phyloP scores from a whole-genome alignment of 2,113 vertebrate genomes.

The Willisornis vidua region DNA sequence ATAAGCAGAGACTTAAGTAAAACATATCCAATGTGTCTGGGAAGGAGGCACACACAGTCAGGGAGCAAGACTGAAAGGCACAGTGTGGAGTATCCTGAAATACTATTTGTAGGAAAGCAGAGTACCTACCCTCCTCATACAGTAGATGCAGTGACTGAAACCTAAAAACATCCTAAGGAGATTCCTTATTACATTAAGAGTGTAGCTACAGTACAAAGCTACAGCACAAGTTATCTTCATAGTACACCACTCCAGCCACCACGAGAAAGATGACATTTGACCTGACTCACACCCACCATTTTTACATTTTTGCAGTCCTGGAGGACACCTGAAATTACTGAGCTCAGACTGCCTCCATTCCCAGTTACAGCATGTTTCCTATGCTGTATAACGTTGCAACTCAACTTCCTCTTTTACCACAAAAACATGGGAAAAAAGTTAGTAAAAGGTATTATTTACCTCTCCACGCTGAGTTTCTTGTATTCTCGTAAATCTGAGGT shows the following conservation, averaged over 20 bases:
- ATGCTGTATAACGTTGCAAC: background rate
- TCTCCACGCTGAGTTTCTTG: constrained; percentile 91
- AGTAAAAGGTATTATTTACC: constrained; percentile 72
- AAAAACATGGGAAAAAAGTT: background rate
- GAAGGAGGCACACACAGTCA: background rate
- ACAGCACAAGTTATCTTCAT: background rate
- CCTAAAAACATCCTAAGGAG: background rate
- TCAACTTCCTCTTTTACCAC: background rate
- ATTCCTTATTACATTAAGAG: background rate
- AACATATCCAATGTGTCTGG: background rate
- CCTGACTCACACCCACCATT: background rate
- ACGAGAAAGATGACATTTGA: background rate
- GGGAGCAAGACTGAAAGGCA: background rate
- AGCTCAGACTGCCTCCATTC: background rate
- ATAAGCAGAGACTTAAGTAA: background rate
- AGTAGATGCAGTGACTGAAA: background rate
- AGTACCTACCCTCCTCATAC: background rate
- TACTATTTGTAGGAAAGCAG: background rate
- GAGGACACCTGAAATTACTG: background rate
- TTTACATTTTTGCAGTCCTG: background rate
- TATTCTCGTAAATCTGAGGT: constrained; percentile 92
- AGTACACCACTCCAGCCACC: background rate
- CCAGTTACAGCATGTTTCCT: fast-evolving
- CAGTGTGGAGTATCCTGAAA: background rate
- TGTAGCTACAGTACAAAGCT: background rate